These are phyloP conservation scores for Brachylomia viminalis DNA, from an alignment of 2,888 invertebrate genomes.

Conservation along the genomic window DNA sequence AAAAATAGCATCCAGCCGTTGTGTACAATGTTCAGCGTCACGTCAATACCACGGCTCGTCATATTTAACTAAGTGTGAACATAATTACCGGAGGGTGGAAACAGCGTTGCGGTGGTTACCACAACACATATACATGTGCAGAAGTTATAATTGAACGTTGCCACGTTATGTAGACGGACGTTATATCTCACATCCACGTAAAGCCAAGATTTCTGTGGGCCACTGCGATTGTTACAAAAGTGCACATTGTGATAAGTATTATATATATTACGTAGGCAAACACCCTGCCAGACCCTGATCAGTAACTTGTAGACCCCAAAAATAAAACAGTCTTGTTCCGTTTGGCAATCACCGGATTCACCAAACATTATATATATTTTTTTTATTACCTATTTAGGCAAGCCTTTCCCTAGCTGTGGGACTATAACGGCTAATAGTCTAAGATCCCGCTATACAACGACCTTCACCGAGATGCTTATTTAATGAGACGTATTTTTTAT, in stretches of 20 bases:
- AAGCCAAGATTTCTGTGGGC: background rate
- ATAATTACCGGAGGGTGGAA: constrained; percentile 65
- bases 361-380: no score
- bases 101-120: constrained; percentile 16
- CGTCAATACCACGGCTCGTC: constrained; percentile 60
- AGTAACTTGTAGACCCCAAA: background rate
- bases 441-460: no score
- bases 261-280: background rate
- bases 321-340: background rate
- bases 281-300: background rate
- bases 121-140: background rate
- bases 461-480: no score
- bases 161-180: background rate
- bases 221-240: background rate
- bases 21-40: constrained; percentile 9
- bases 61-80: constrained; percentile 71
- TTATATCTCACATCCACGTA: background rate
- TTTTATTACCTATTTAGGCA: no score
- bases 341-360: background rate
- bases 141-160: constrained; percentile 29
- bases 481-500: no score
- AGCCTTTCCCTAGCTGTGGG: no score
- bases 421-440: no score
- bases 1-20: background rate
- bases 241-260: background rate